Base-by-base conservation (phyloP, 2,888 invertebrate genomes). In the Drosophila demipolita region DNA sequence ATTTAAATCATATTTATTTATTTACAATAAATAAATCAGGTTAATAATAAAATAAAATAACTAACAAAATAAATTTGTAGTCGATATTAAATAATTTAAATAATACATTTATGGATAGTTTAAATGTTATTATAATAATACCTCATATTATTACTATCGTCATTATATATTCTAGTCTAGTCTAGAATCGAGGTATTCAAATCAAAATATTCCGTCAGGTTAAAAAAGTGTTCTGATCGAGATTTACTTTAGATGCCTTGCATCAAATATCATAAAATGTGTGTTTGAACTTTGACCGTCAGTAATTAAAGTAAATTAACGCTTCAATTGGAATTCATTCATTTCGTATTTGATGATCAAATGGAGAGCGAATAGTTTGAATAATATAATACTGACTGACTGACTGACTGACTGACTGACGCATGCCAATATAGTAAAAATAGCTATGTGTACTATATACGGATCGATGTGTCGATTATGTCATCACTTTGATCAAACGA, bases 221-320 rank as follows among this genome's bases (percentile, higher is more conserved):
- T 20, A 48, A 58, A 11, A 33, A 9, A n/a, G 17, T 45, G 58
- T 12, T 35, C 29, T 29, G 20, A 40, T 58, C 29, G 11, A 36
- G 33, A 50, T 50, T 67, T 67, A 29, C 38, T 49, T 6, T 17
- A 49, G 32, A 23, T 12, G 38, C 29, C 48, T 58, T 57, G 60
- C 49, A 66, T 38, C 63, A 66, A 67, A 55, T 61, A 15, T 17
- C 29, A n/a, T 6, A 29, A 2, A 29, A 29, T 29, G 29, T 52
- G 36, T 61, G 12, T 32, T 29, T 73, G 89, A 80, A 79, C 91
- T 90, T 87, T 87, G 80, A 81, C 86, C 73, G 42, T 20, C 26
- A 53, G 53, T 76, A 90, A 90, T 91, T 89, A 73, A 89, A 77
- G 61, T 87, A 79, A 85, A 82, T 76, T 82, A 89, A 82, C 59